Evolutionary conservation across 2,113 vertebrate genomes (phyloP), one percentile per base, ranked within the genome.

Genomic region (Corapipo altera): DNA sequence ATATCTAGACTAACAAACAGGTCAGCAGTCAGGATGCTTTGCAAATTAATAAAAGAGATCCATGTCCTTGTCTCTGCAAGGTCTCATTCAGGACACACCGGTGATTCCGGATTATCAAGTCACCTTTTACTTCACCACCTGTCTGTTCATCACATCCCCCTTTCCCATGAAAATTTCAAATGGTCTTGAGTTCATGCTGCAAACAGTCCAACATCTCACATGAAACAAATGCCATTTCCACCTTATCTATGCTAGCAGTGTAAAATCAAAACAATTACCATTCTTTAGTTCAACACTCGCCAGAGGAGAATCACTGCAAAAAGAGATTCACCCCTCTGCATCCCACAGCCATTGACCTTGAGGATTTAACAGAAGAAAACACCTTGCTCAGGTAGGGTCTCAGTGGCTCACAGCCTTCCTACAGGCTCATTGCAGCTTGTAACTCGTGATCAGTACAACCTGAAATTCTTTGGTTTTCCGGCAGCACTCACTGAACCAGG

Each of bases 401-500:
- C 27, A 48, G 46, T 35, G 39, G 24, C 72, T n/a, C 57, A 48
- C 69, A 90, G 52, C 52, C 49, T 13, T 88, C n/a, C 7, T n/a
- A 37, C 35, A 66, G 13, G 59, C 70, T 66, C 77, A 33, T 0
- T 52, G 66, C 5, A 11, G 30, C 39, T 15, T 61, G 35, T 20
- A 64, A 27, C 15, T 83, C 54, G 16, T 44, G 55, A 46, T 4
- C 21, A 6, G 7, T 37, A 57, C 58, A 86, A 72, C 70, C 23
- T 59, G 64, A 64, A 82, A 91, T 66, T 71, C 69, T 72, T 78
- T 1, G 0, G 9, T 85, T 92, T 96, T 95, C 88, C 86, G 75
- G 91, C 78, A 91, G 86, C 93, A 76, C 33, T 79, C 87, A 51
- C 64, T 77, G 75, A 93, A 88, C 73, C 75, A 79, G 89, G 65